These are phyloP conservation scores for Alca torda DNA, from an alignment of 2,797 vertebrate genomes.

Conservation along the genomic window DNA sequence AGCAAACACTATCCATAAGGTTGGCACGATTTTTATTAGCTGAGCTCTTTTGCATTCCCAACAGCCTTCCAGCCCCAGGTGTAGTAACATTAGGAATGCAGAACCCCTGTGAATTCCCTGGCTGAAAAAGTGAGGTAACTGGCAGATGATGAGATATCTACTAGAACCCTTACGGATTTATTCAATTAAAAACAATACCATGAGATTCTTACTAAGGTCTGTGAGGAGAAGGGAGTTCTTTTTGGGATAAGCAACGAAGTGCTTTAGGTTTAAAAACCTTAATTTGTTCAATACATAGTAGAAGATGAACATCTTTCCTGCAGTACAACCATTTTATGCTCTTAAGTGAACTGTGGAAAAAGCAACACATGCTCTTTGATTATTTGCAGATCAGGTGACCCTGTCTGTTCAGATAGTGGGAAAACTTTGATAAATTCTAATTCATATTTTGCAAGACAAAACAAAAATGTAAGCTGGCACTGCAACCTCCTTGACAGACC, in stretches of 20 bases:
- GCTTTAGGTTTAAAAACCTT: background rate
- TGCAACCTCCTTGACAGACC: background rate
- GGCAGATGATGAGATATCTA: background rate
- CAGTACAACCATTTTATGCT: background rate
- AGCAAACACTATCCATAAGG: background rate
- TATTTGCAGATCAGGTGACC: background rate
- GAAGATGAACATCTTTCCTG: background rate
- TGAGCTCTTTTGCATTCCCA: background rate
- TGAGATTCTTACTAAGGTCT: background rate
- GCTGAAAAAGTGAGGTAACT: background rate
- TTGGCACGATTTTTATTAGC: background rate
- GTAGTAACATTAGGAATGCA: background rate
- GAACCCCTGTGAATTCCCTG: background rate
- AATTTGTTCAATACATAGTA: background rate
- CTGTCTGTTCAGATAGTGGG: background rate
- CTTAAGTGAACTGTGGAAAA: background rate
- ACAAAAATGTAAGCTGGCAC: background rate
- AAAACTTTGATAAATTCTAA: background rate
- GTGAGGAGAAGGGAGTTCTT: background rate
- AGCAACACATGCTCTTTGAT: background rate
- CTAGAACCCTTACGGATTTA: conserved; percentile 13
- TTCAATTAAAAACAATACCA: conserved; percentile 37
- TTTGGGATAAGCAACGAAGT: background rate
- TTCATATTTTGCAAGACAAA: background rate
- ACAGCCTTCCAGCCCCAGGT: background rate